phyloP scores from a whole-genome alignment of 2,797 vertebrate genomes.

The Typhlichthys eigenmanni region DNA sequence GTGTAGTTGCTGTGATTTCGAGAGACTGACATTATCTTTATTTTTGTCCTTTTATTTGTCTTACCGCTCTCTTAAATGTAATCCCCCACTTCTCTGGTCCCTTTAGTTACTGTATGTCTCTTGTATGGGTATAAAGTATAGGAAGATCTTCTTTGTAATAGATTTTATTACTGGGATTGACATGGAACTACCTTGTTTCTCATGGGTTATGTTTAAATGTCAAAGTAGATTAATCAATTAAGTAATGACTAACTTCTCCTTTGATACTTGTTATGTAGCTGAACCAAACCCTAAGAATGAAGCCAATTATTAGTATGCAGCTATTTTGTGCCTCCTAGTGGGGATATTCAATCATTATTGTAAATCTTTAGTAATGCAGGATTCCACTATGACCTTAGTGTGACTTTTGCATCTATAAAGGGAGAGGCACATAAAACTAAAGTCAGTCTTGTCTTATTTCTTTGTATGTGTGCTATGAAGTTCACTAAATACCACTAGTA shows the following conservation, averaged over 20 bases:
- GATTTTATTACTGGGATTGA: background rate
- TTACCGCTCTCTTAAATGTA: background rate
- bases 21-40: background rate
- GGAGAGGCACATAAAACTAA: background rate
- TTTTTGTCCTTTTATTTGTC: background rate
- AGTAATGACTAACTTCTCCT: background rate
- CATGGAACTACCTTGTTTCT: too few relatives aligned
- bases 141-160: background rate
- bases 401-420: background rate
- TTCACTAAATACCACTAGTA: background rate
- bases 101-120: background rate
- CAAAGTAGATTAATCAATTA: background rate
- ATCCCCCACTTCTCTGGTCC: background rate
- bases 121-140: background rate
- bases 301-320: background rate
- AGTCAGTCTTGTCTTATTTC: background rate
- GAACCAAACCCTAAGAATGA: background rate
- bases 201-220: too few relatives aligned
- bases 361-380: background rate
- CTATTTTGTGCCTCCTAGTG: slow-evolving; percentile 25
- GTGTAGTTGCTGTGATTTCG: too few relatives aligned
- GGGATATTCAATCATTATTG: slow-evolving; percentile 4
- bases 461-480: background rate
- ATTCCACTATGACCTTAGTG: background rate
- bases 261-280: background rate